Evolutionary conservation across 1,140 invertebrate genomes (phyloP).

Genomic region (Drosophila pseudoobscura): DNA sequence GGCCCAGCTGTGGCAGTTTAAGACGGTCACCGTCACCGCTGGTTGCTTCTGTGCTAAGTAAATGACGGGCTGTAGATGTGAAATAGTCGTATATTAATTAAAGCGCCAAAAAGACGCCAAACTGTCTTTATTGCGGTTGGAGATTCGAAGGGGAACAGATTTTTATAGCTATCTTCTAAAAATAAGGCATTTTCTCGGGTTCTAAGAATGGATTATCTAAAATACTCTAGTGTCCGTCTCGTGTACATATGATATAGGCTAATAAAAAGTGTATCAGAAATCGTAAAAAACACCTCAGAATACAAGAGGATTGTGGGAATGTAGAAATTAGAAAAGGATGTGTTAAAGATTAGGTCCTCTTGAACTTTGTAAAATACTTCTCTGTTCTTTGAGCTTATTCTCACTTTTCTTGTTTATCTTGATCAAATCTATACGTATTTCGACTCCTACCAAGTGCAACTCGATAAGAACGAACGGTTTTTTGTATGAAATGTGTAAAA

Average conservation of each 20-base stretch:
- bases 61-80: constrained; percentile 12
- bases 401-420: too few species aligned
- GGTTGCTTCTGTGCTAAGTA: constrained; percentile 79
- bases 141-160: constrained; percentile 13
- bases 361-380: too few species aligned
- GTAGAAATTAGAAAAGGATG: too few species aligned
- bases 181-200: background rate
- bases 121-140: constrained; percentile 50
- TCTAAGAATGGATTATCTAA: background rate
- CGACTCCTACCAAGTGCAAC: too few species aligned
- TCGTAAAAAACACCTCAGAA: too few species aligned
- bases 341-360: too few species aligned
- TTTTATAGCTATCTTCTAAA: background rate
- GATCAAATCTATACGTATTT: too few species aligned
- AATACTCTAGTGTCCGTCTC: background rate
- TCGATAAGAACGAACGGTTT: too few species aligned
- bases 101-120: constrained; percentile 34
- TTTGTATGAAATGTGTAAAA: constrained; percentile 11
- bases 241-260: too few species aligned
- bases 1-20: constrained; percentile 64
- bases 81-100: constrained; percentile 56
- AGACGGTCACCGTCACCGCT: constrained; percentile 73
- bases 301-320: too few species aligned
- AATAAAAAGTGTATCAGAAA: too few species aligned
- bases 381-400: too few species aligned